Base-by-base conservation (phyloP, 2,113 vertebrate genomes). In the Neolamprologus modestus region DNA sequence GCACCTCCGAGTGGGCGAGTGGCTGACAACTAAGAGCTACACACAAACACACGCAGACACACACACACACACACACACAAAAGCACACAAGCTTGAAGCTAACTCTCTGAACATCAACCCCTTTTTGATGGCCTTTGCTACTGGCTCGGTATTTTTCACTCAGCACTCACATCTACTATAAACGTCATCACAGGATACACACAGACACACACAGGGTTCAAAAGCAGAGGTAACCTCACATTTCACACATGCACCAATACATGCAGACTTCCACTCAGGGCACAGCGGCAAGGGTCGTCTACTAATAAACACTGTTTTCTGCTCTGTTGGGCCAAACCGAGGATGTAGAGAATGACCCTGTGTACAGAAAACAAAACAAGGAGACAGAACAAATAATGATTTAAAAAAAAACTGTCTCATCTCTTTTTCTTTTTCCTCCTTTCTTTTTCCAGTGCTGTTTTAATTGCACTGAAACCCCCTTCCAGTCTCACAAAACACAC, bases 1-100 rank as follows among this genome's bases (percentile, higher is more conserved):
- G 96, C 94, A 52, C 94, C 97, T 0, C 95, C 96, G 0, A 96
- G 97, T 16, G 97, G 92, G 88, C 94, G 96, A 71, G 95, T 90
- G 79, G 86, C 95, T 82, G 96, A 97, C 83, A 93, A 95, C 91
- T 95, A 90, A 95, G 84, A 89, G 81, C 42, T 12, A 52, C 45
- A 78, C 16, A 52, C 40, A 45, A 3, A 76, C 40, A 19, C 2
- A 0, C 3, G 5, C 28, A 1, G 2, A 19, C 37, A 73, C 66
- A 73, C 37, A 42, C n/a, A 73, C 37, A 42, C n/a, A 8, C 11
- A 26, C 35, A 82, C 71, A 84, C 37, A 81, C 47, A 84, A 37
- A 63, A 76, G 54, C 89, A 91, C 84, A 88, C 55, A 68, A 19
- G 78, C 71, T 57, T 8, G 37, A 35, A 85, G 45, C 53, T 66